Evolutionary conservation across 2,888 invertebrate species (phyloP), one percentile per base, ranked within the genome.

Genomic region (Phymatocera aterrima): DNA sequence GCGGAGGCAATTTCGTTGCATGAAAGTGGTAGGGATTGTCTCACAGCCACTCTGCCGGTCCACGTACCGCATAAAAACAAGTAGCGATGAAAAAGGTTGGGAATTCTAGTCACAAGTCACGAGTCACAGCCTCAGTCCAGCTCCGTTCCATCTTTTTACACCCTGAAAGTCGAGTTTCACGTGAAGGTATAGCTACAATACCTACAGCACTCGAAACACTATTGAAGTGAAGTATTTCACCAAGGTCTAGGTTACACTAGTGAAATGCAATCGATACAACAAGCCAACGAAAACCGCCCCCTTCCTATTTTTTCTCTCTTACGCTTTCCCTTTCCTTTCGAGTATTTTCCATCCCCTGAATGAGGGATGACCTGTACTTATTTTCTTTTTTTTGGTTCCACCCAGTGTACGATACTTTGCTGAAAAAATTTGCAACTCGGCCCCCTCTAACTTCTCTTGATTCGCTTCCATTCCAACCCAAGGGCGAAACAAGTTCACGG

Each of bases 211-310:
- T 18, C 37, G 18, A 5, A 64, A 4, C 24, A 18, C 70, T 31
- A 48, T 70, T 70, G 40, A 70, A 70, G 48, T 21, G 15, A 37
- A 70, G 48, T 34, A n/a, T n/a, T n/a, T n/a, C n/a, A 48, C 70
- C 18, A 51, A 72, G 72, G 72, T 72, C 48, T 72, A 72, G 72
- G 72, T 48, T 43, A 48, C 48, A 31, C 72, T 34, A 34, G 72
- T 2, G 51, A 51, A 72, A 51, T 34, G 28, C 72, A 72, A 48
- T 72, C 48, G 51, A 48, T 48, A 72, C 48, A n/a, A n/a, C 68
- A 5, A 68, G 28, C 68, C 46, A 46, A 46, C 68, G 43, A 31
- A 51, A 72, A 51, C 72, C 34, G 34, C 72, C 72, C 72, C 60
- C n/a, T 61, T 28, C 21, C 31, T 31, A 10, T n/a, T n/a, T n/a